Evolutionary conservation across 1,140 invertebrate genomes (phyloP), one percentile per base, ranked within the genome.

Genomic region (Sitobion miscanthi): DNA sequence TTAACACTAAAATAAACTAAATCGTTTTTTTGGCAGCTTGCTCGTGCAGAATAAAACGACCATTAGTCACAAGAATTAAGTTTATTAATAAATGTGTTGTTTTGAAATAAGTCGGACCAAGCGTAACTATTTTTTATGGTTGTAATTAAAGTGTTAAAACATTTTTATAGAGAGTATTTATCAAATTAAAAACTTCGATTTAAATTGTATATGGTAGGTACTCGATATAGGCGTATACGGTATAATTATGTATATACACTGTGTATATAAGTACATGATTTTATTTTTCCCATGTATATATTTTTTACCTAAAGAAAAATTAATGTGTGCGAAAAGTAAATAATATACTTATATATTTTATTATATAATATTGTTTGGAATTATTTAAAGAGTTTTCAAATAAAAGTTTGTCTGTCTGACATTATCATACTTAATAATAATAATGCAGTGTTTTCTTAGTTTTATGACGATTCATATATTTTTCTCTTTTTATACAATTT

Each of bases 21-120:
- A 90, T 90, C 38, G 89, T 90, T 90, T 90, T 90, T 90, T 90
- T 90, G 89, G 54, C 89, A 90, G 57, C 54, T 69, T 8, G 88
- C 89, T 45, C 35, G 5, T 42, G 54, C 30, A 45, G 57, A 69
- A 90, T 69, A 69, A 90, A 45, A 90, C 45, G 23, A 90, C 38
- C 89, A 45, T 90, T 69, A 90, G 57, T 90, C 57, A 90, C 89
- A 38, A 45, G 57, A 57, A 57, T 89, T 57, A 89, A 90, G 89
- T 90, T 62, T 90, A 90, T 69, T 62, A 62, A 45, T 69, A 69
- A 90, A 69, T 45, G 57, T n/a, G 57, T 90, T 69, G 89, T 90
- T 90, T 90, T 62, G 25, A 42, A 90, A 69, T 69, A 42, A 90
- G 54, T 90, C 25, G 54, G 57, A 62, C 35, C 23, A 25, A 89